These are phyloP conservation scores for Mastomys natalensis DNA, from an alignment of 2,113 vertebrate genomes.

Conservation along the genomic window DNA sequence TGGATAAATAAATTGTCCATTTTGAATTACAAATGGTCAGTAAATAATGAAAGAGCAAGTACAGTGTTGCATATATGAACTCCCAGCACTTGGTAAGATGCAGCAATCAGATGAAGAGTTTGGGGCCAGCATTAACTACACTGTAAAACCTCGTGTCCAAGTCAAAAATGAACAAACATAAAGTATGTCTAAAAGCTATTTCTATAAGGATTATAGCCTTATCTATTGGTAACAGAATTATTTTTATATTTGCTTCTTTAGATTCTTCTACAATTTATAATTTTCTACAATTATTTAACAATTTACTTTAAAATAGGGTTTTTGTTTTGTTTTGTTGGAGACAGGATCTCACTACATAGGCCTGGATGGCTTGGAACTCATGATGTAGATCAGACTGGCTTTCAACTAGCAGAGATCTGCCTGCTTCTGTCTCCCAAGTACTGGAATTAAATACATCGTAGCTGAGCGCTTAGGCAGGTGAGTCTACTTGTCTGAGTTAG, in stretches of 20 bases:
- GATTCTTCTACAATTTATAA: constrained; percentile 18
- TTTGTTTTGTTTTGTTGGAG: not conserved
- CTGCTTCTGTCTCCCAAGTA: not conserved
- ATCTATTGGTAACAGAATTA: not conserved
- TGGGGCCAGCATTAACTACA: not conserved
- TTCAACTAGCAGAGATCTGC: not conserved
- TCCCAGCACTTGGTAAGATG: not conserved
- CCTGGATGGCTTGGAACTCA: not conserved
- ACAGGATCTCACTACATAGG: not conserved
- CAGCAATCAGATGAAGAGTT: not conserved
- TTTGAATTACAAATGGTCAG: not conserved
- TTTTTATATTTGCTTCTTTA: constrained; percentile 41
- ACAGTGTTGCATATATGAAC: not conserved
- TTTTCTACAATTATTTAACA: constrained; percentile 15
- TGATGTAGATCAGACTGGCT: not conserved
- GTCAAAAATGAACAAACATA: not conserved
- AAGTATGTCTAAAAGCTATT: not conserved
- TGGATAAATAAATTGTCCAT: not conserved
- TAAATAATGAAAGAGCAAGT: not conserved
- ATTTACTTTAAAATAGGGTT: not conserved
- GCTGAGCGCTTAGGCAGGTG: not conserved
- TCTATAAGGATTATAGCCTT: not conserved
- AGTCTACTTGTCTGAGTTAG: too few relatives aligned
- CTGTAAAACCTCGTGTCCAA: not conserved
- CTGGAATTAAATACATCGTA: not conserved